These are phyloP conservation scores for Nemotelus pantherinus DNA, from an alignment of 2,888 invertebrate species.

Conservation along the genomic window DNA sequence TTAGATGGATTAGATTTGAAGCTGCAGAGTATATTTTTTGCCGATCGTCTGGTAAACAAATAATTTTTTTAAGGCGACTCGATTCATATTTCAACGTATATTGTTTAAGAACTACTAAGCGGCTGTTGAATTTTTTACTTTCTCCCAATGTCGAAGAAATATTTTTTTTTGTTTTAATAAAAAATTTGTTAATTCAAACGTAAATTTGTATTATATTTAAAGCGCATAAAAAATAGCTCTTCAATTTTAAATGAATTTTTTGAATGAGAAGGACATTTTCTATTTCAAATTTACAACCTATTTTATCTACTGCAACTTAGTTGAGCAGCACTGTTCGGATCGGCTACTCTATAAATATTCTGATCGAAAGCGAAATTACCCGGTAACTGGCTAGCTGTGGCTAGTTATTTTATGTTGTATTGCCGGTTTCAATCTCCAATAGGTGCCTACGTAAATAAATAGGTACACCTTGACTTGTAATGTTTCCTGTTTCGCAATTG, in stretches of 20 bases:
- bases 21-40: not conserved
- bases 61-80: not conserved
- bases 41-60: not conserved
- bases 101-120: too few relatives aligned
- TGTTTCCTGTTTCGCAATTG: conserved; percentile 37
- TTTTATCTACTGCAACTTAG: too few relatives aligned
- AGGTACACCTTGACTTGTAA: conserved; percentile 5
- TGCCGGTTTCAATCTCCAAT: not conserved
- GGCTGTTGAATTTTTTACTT: too few relatives aligned
- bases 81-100: too few relatives aligned
- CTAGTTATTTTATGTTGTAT: conserved; percentile 4
- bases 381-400: not conserved
- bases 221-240: too few relatives aligned
- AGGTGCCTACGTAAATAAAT: not conserved
- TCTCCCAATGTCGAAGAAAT: too few relatives aligned
- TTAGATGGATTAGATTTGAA: not conserved
- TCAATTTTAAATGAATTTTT: too few relatives aligned
- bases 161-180: too few relatives aligned
- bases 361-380: conserved; percentile 25
- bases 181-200: too few relatives aligned
- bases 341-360: too few relatives aligned
- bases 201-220: too few relatives aligned
- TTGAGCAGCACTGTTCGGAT: too few relatives aligned
- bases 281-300: not conserved
- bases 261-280: not conserved